Base-by-base conservation (phyloP, 1,140 invertebrate species). In the Acromyrmex echinatior region DNA sequence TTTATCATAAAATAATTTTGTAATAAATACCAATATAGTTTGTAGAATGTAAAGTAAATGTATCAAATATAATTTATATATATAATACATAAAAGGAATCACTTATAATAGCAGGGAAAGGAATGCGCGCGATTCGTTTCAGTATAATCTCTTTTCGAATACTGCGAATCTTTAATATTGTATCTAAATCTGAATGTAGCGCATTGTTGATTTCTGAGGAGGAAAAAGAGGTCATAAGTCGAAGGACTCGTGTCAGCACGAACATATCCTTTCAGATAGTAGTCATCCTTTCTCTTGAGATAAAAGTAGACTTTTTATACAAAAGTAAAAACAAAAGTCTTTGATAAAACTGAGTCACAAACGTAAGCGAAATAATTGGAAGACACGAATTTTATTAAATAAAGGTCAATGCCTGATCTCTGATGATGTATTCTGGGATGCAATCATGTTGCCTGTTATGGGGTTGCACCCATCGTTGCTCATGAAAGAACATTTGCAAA, bases 301-400 rank as follows among this genome's bases (percentile, higher is more conserved):
- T 28, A n/a, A n/a, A 35, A 28, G 0, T 18, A 25, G 9, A 45
- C 2, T 12, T 45, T 45, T 45, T 73, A 60, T 28, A 62, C n/a
- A 25, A 25, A 25, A 25, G 49, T 18, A 53, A 89, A 76, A 79
- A 84, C 31, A 84, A 87, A 84, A 79, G 74, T 81, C 31, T 63
- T 51, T 39, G 58, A 81, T 66, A 35, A 14, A 51, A 39, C 12
- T 35, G 56, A n/a, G 21, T 71, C 12, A 21, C 18, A 35, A 14
- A 16, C 6, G n/a, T 2, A 45, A 0, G 14, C 12, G 7, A 80
- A 21, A 49, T 9, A 49, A 60, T 5, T 3, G 28, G 58, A 5
- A 45, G 12, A 78, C 12, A 14, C 39, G 25, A 45, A 88, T 76
- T 90, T 86, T 74, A 18, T 45, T 45, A 65, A 81, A 90, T 78